phyloP scores from a whole-genome alignment of 2,113 vertebrate species.

The Myodes glareolus region DNA sequence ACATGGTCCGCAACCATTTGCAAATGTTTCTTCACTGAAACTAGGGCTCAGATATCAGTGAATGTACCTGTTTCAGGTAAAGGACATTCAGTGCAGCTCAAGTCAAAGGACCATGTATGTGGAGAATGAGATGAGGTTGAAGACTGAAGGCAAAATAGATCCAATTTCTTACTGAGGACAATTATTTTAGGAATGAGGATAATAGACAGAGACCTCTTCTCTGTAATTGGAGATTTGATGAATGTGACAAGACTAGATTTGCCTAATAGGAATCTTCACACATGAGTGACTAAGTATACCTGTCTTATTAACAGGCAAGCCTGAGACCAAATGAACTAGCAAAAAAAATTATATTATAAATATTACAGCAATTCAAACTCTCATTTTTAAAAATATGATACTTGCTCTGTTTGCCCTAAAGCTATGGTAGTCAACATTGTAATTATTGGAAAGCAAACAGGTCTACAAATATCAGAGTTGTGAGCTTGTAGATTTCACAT shows the following conservation, averaged over 20 bases:
- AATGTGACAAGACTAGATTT: neutral
- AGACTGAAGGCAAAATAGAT: neutral
- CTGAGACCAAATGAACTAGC: slow-evolving; percentile 11
- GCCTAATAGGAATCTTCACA: slow-evolving; percentile 8
- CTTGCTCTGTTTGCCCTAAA: neutral
- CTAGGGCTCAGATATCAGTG: neutral
- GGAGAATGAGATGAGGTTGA: neutral
- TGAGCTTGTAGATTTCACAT: slow-evolving; percentile 12
- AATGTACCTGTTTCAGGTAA: neutral
- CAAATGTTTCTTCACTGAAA: neutral
- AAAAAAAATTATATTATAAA: neutral
- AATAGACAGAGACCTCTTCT: neutral
- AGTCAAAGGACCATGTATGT: neutral
- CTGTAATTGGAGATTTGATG: neutral
- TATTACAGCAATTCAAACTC: slow-evolving; percentile 46
- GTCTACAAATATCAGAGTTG: neutral
- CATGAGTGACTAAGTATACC: neutral
- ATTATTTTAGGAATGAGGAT: neutral
- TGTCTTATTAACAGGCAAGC: slow-evolving; percentile 34
- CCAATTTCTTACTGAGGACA: neutral
- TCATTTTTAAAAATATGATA: neutral
- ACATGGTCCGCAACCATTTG: neutral
- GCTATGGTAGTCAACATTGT: neutral
- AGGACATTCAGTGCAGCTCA: neutral
- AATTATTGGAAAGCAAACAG: neutral